Percentiles rank a stretch among this genome's conserved stretches.
Evolutionary conservation across 2,797 vertebrate genomes (phyloP).

Genomic region (Trichosurus vulpecula): DNA sequence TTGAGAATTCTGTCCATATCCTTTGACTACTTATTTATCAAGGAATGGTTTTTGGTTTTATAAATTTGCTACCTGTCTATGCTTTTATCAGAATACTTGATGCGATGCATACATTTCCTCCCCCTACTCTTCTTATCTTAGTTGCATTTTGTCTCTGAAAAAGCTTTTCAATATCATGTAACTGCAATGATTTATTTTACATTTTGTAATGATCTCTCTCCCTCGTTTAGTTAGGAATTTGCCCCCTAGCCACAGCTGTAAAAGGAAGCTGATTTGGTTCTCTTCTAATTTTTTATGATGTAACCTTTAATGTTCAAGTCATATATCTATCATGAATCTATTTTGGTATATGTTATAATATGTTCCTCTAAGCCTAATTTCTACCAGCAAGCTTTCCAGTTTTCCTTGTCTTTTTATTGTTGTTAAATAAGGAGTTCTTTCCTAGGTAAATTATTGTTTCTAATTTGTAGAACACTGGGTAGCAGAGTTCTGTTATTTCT

Average conservation of each 20-base stretch:
- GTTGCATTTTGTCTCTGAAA: neutral
- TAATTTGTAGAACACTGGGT: neutral
- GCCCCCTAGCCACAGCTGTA: neutral
- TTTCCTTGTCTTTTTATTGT: neutral
- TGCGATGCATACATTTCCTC: neutral
- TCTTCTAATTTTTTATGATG: neutral
- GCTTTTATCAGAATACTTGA: neutral
- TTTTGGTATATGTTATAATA: neutral
- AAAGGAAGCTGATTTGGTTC: neutral
- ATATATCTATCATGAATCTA: neutral
- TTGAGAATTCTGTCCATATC: too few relatives aligned
- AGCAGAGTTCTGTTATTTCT: neutral
- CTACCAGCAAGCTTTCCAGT: neutral
- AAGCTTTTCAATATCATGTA: neutral
- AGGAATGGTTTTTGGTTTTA: neutral
- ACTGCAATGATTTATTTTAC: neutral
- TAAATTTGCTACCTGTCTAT: too few relatives aligned
- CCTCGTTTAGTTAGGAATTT: neutral
- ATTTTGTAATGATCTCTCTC: neutral
- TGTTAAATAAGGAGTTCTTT: neutral
- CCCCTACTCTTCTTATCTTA: neutral
- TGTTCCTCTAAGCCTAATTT: neutral
- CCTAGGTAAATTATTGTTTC: neutral
- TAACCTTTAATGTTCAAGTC: neutral
- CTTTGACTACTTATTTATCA: neutral